phyloP scores from a whole-genome alignment of 1,140 invertebrate species.

The Gryllus bimaculatus region DNA sequence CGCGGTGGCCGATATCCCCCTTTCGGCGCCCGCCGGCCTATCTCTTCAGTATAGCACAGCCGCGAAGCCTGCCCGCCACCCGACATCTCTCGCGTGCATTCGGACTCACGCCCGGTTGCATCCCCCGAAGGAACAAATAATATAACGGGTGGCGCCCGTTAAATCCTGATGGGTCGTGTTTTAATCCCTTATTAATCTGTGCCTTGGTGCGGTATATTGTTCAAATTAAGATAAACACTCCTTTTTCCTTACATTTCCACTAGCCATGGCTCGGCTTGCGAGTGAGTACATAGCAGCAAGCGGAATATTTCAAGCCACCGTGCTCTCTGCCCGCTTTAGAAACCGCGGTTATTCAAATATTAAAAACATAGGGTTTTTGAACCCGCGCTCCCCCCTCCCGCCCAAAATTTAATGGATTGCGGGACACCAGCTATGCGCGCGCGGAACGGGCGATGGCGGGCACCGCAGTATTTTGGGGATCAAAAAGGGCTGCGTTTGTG shows the following conservation, averaged over 20 bases:
- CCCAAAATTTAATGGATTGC: not conserved
- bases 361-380: slow-evolving; percentile 1
- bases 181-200: not conserved
- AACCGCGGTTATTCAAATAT: slow-evolving; percentile 1
- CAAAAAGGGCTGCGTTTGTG: not conserved
- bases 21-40: too few species aligned
- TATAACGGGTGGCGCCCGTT: not conserved
- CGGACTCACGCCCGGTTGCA: not conserved
- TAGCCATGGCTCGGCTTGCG: not conserved
- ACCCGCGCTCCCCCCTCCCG: not conserved
- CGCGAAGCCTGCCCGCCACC: not conserved
- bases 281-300: not conserved
- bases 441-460: not conserved
- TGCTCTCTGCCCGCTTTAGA: not conserved
- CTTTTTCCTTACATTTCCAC: not conserved
- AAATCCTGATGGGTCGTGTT: not conserved
- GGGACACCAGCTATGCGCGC: slow-evolving; percentile 1
- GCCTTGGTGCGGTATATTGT: not conserved
- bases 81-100: not conserved
- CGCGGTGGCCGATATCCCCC: too few species aligned
- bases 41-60: too few species aligned
- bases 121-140: not conserved
- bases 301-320: not conserved
- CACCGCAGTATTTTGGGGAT: not conserved
- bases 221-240: not conserved